Percentiles rank a stretch among this genome's conserved stretches.
Conservation (phyloP, 1,140 invertebrate genomes). For the Dermatophagoides farinae region DNA sequence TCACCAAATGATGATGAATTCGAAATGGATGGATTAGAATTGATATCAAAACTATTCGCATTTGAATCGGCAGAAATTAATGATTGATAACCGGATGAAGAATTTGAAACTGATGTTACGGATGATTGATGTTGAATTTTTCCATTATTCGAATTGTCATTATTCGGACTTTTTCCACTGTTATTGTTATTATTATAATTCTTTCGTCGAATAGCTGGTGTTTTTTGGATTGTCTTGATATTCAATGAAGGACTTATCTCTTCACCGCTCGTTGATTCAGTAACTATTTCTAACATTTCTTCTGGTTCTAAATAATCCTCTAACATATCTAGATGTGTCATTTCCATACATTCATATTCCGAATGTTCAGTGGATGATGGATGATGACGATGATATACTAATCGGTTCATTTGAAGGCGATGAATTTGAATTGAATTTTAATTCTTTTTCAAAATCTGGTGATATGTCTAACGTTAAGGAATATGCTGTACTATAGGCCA, state of each 20-base stretch:
- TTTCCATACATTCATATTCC: background rate
- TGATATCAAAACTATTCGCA: background rate
- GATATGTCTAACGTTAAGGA: background rate
- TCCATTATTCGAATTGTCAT: background rate
- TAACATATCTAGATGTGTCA: background rate
- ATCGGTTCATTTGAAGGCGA: background rate
- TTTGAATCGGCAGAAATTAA: background rate
- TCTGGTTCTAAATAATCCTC: slow-evolving; percentile 4
- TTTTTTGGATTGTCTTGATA: slow-evolving; percentile 1
- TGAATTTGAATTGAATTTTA: background rate
- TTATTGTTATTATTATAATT: background rate
- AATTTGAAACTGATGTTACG: background rate
- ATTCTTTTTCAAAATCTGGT: slow-evolving; percentile 5
- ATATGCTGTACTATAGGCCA: background rate
- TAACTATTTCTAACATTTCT: slow-evolving; percentile 5
- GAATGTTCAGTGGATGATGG: background rate
- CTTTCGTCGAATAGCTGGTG: background rate
- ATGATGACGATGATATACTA: too few species aligned
- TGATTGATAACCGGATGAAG: background rate
- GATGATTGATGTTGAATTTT: background rate
- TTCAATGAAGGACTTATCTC: background rate
- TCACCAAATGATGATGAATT: background rate
- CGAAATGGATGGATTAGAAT: background rate
- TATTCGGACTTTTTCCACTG: background rate
- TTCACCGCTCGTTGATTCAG: background rate